Base-by-base conservation (phyloP, 2,888 invertebrate genomes). In the Scaptomyza caliginosa region DNA sequence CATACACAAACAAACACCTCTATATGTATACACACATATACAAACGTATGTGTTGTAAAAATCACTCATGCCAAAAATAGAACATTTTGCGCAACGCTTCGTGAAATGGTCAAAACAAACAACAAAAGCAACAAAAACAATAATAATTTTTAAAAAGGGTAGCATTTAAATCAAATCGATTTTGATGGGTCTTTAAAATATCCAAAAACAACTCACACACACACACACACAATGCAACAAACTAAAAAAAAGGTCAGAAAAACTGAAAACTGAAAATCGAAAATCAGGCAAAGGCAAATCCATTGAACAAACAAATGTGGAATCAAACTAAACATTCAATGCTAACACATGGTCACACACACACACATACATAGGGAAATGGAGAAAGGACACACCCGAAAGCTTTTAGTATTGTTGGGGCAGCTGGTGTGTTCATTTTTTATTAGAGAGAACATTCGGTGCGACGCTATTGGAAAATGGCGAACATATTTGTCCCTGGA, bases 391-490 rank as follows among this genome's bases (percentile, higher is more conserved):
- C 42, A 40, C 24, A 54, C 38, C 43, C 43, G 69, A 74, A 74
- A 66, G 85, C 85, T 85, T 77, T 85, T 85, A 85, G 75, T 67
- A 72, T 68, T 30, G 51, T 72, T 16, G 34, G n/a, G 16, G 69
- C 81, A 87, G 86, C 75, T 87, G 85, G 75, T 85, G 79, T 81
- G 65, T 85, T 74, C 88, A 79, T 88, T 83, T 83, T 83, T 83
- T 83, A 88, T 87, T 88, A 83, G 86, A 88, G 67, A 71, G 51
- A 78, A 80, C 77, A 78, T 82, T 87, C 83, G 86, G 70, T 82
- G 59, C 76, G 86, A 86, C 83, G 88, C 88, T 83, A 86, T 83
- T 88, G 83, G 80, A 83, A 88, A 83, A 86, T 88, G 86, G 88
- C 74, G 76, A 83, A 83, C 83, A 83, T 83, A 88, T 83, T 88